A percentile compares a stretch with the other conserved stretches of the same genome.
phyloP scores from a whole-genome alignment of 1,140 invertebrate genomes.

The Rhizoglyphus robini region DNA sequence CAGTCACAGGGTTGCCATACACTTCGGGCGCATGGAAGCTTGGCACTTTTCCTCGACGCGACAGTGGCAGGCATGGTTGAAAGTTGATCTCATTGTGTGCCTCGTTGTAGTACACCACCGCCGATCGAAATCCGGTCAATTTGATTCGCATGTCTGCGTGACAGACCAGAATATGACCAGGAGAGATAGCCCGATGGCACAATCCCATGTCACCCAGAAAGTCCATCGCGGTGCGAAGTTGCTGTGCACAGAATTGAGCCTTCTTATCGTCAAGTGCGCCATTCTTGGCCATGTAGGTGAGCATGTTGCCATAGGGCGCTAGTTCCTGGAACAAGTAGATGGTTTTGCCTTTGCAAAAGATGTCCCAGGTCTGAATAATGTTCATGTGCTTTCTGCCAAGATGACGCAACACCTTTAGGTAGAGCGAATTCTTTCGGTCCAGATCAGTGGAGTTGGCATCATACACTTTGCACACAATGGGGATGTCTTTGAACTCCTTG shows the following conservation, averaged over 20 bases:
- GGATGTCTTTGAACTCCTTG: neutral
- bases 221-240: conserved; percentile 5
- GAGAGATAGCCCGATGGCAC: neutral
- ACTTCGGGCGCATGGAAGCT: conserved; percentile 1
- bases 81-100: conserved; percentile 5
- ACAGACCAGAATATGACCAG: neutral
- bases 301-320: neutral
- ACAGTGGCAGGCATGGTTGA: neutral
- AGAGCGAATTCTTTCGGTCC: neutral
- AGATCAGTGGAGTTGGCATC: neutral
- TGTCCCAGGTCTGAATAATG: conserved; percentile 16
- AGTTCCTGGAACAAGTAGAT: conserved; percentile 9
- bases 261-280: neutral
- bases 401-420: conserved; percentile 6
- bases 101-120: neutral
- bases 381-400: conserved; percentile 5
- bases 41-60: neutral
- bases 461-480: neutral
- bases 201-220: conserved; percentile 15
- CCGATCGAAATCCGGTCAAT: conserved; percentile 3
- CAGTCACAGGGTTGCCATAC: neutral
- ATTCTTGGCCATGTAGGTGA: neutral
- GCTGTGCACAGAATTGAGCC: neutral
- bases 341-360: neutral
- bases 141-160: neutral